Evolutionary conservation across 2,113 vertebrate species (phyloP), one percentile per base, ranked within the genome.

Genomic region (Thryonomys swinderianus): DNA sequence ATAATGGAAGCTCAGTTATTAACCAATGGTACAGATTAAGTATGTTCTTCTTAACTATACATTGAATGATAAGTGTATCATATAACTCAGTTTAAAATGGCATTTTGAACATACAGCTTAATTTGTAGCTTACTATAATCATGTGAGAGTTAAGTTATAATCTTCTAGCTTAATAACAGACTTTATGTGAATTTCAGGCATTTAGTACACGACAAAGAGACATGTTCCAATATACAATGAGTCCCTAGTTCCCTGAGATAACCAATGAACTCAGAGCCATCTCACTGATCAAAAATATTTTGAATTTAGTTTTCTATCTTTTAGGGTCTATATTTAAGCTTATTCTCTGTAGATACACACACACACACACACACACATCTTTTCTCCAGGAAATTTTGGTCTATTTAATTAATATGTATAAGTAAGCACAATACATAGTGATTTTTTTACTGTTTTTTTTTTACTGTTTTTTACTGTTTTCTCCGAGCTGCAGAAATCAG

Each of bases 101-200:
- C 32, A 85, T 74, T 90, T 93, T 85, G 71, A 95, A 51, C 5
- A 57, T 76, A 51, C 51, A 86, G 59, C 67, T 78, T 59, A 79
- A 32, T 95, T 96, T 25, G 91, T 71, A 64, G 71, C 59, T 89
- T 89, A 48, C 9, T 59, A 7, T 74, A 93, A 87, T 91, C 66
- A 91, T 61, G 45, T 85, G 53, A 93, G 10, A 95, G 79, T 89
- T 91, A 74, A 89, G 45, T 34, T 85, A 55, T 34, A 82, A 71
- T 10, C 45, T 64, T 91, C 37, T 87, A 91, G 51, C n/a, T 87
- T 23, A 85, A 57, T 64, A 66, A 93, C 40, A 69, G 48, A 21
- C 37, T 80, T 73, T 20, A 40, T 88, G 62, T 88, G 30, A 37
- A 32, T 85, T 91, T 16, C 27, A 85, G 73, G 30, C 37, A 74